These are phyloP conservation scores for Drosophila mettleri DNA, from an alignment of 2,888 invertebrate genomes.

Conservation along the genomic window DNA sequence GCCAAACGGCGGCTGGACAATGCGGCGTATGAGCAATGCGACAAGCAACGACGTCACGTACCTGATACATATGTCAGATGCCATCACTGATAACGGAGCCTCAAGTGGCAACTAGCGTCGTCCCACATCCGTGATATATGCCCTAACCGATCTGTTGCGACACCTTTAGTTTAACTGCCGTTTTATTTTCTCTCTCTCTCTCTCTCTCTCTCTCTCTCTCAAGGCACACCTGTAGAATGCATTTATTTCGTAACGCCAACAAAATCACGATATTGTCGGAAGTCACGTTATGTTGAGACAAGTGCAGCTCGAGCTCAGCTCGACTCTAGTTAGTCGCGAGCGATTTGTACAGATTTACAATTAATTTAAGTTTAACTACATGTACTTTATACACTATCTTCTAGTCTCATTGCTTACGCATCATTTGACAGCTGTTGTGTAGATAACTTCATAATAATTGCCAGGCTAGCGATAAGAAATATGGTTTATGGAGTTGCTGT, in stretches of 20 bases:
- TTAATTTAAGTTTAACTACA: background rate
- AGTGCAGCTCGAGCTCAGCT: background rate
- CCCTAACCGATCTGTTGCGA: conserved; percentile 20
- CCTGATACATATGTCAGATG: conserved; percentile 64
- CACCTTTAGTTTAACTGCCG: conserved; percentile 15
- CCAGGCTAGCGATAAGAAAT: background rate
- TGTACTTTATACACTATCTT: background rate
- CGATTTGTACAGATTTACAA: too few relatives aligned
- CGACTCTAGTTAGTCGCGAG: too few relatives aligned
- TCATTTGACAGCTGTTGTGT: too few relatives aligned
- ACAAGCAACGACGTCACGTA: conserved; percentile 56
- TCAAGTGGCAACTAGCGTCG: background rate
- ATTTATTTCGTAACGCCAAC: background rate
- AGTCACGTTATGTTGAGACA: background rate
- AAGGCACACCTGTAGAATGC: conserved; percentile 6
- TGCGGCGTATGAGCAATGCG: conserved; percentile 47
- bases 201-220: background rate
- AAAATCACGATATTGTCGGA: conserved; percentile 7
- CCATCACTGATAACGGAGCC: conserved; percentile 34
- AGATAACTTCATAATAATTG: background rate
- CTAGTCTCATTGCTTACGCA: too few relatives aligned
- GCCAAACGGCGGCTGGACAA: conserved; percentile 27
- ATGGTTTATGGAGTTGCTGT: background rate
- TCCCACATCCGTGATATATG: conserved; percentile 27
- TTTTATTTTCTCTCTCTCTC: conserved; percentile 17